Evolutionary conservation across 30 jellyfish, hydroid and myxozoan genomes (phyloP), one percentile per base, ranked within the genome.

Genomic region (Rhopilema esculentum): DNA sequence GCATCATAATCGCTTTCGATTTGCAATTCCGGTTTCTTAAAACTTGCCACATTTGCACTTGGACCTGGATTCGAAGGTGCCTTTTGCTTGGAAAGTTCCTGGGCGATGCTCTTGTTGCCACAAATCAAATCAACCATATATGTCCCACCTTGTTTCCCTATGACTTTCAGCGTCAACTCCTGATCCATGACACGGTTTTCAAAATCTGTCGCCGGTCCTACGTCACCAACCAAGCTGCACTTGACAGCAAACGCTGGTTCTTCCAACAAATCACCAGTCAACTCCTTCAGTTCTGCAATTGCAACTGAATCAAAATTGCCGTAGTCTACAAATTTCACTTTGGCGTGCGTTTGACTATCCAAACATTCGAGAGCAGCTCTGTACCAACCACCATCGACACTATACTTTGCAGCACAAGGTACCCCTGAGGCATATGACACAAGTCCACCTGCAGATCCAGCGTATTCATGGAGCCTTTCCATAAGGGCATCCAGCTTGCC

Each of bases 321-420:
- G 52, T 86, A 86, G 48, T 86, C 95, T 2, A 86, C 95, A 75
- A 74, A 86, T 1, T 25, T 24, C 18, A 86, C 90, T 16, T 72
- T 76, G 32, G 84, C 95, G 18, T 40, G 84, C 25, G 52, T 63
- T 17, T 52, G 73, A 18, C 49, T 33, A 28, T 84, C 62, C 31
- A 72, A 33, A 12, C 61, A 16, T 64, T 50, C 48, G 9, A 31
- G 80, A 25, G 80, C 87, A 27, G 93, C 93, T 23, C 93, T 49
- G 32, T 84, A 84, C 93, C 93, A 84, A 18, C 87, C 86, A 19
- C 74, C 93, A 28, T 84, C 93, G 20, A 20, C 87, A 50, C 71
- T 18, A 53, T 64, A 84, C 63, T 28, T 64, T 16, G 93, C 86
- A 49, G 72, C 87, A 33, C 93, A 84, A 21, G 93, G 87, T 75